Conservation (phyloP, 2,888 invertebrate species). For the Diarsia mendica region DNA sequence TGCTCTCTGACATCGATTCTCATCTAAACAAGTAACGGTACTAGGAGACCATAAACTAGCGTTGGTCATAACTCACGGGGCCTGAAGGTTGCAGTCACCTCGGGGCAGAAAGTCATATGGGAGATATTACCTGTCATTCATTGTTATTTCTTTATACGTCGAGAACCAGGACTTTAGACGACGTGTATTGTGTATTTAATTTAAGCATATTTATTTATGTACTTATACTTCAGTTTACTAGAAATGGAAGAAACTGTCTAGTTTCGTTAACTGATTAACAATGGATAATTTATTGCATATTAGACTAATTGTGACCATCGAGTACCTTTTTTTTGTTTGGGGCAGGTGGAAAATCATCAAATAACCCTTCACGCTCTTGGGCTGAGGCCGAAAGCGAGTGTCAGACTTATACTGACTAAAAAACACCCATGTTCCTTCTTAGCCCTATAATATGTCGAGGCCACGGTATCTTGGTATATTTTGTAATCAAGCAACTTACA, state of each 20-base stretch:
- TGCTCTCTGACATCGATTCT: slow-evolving; percentile 33
- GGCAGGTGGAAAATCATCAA: too few species aligned
- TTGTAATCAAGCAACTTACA: too few species aligned
- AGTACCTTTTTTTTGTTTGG: too few species aligned
- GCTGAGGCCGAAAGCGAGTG: too few species aligned
- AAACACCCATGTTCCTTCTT: too few species aligned
- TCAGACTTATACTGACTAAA: too few species aligned
- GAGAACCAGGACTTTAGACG: slow-evolving; percentile 10
- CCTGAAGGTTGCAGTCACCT: slow-evolving; percentile 51
- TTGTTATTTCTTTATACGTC: slow-evolving; percentile 50
- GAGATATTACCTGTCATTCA: slow-evolving; percentile 64
- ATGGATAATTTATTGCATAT: not conserved
- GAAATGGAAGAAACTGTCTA: slow-evolving; percentile 2
- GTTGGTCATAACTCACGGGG: slow-evolving; percentile 60
- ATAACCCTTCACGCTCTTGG: too few species aligned
- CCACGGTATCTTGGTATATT: too few species aligned
- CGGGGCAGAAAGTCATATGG: slow-evolving; percentile 57
- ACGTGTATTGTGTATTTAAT: slow-evolving; percentile 16
- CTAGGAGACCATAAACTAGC: slow-evolving; percentile 55
- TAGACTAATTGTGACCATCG: too few species aligned
- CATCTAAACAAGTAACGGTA: slow-evolving; percentile 48
- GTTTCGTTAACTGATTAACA: not conserved
- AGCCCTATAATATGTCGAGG: too few species aligned
- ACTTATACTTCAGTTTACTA: slow-evolving; percentile 5
- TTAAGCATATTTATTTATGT: not conserved